Percentiles rank a stretch among this genome's conserved stretches.
Evolutionary conservation across 92 coral and sea anemone genomes (phyloP).

Genomic region (Siderastrea radians): DNA sequence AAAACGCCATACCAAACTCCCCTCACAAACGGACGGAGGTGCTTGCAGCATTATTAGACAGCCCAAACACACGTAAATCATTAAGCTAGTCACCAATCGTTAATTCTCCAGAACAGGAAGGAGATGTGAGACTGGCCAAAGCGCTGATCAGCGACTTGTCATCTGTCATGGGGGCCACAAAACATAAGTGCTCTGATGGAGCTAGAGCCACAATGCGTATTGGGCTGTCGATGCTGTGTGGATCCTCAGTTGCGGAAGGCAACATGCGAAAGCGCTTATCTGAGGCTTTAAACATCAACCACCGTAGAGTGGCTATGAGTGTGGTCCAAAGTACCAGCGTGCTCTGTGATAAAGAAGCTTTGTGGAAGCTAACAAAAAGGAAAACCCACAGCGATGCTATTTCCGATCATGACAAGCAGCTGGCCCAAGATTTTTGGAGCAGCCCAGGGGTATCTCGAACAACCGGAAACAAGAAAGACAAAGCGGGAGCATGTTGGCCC

Average conservation of each 20-base stretch:
- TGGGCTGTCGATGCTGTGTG: constrained; percentile 49
- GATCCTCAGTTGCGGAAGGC: constrained; percentile 6
- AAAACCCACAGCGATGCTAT: constrained; percentile 45
- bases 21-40: neutral
- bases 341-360: constrained; percentile 15
- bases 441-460: constrained; percentile 64
- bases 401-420: constrained; percentile 38
- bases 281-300: constrained; percentile 46
- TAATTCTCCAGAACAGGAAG: constrained; percentile 28
- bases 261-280: constrained; percentile 33
- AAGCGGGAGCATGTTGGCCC: constrained; percentile 46
- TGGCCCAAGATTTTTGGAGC: constrained; percentile 72
- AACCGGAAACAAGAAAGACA: constrained; percentile 75
- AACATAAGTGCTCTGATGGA: constrained; percentile 47
- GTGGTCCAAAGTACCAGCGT: neutral
- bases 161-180: constrained; percentile 20
- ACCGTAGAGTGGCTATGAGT: constrained; percentile 31
- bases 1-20: neutral
- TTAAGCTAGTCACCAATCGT: neutral
- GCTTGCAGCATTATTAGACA: constrained; percentile 9
- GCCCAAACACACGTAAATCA: neutral
- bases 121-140: constrained; percentile 21
- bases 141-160: constrained; percentile 32
- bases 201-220: constrained; percentile 44
- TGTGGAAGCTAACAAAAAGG: constrained; percentile 47